A percentile compares a stretch with the other conserved stretches of the same genome.
Conservation (phyloP, 2,113 vertebrate species). For the Erythrolamprus reginae region DNA sequence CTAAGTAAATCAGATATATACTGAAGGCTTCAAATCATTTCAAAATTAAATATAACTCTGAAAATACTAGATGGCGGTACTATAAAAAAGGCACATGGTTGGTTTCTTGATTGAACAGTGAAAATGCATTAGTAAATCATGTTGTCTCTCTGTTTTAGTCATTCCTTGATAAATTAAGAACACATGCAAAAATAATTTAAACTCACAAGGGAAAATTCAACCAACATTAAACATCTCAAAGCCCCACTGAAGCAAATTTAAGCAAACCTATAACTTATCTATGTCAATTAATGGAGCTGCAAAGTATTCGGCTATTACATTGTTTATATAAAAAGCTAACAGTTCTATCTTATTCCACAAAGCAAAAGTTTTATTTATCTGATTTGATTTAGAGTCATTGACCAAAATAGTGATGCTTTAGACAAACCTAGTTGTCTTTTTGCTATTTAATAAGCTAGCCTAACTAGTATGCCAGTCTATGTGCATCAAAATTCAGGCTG, state of each 20-base stretch:
- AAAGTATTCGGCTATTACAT: neutral
- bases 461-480: neutral
- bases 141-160: neutral
- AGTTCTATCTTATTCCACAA: neutral
- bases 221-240: neutral
- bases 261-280: neutral
- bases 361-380: neutral
- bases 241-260: neutral
- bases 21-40: slow-evolving; percentile 1
- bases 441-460: neutral
- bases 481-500: neutral
- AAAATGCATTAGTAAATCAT: neutral
- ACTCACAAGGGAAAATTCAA: neutral
- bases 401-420: neutral
- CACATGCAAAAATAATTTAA: neutral
- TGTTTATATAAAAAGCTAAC: neutral
- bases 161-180: neutral
- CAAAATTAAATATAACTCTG: slow-evolving; percentile 14
- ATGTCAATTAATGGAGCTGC: neutral
- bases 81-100: neutral
- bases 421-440: neutral
- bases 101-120: neutral
- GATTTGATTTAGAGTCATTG: neutral
- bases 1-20: slow-evolving; percentile 13
- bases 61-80: neutral